Evolutionary conservation across 2,797 vertebrate species (phyloP), one percentile per base, ranked within the genome.

Genomic region (Sebastes oblongus): DNA sequence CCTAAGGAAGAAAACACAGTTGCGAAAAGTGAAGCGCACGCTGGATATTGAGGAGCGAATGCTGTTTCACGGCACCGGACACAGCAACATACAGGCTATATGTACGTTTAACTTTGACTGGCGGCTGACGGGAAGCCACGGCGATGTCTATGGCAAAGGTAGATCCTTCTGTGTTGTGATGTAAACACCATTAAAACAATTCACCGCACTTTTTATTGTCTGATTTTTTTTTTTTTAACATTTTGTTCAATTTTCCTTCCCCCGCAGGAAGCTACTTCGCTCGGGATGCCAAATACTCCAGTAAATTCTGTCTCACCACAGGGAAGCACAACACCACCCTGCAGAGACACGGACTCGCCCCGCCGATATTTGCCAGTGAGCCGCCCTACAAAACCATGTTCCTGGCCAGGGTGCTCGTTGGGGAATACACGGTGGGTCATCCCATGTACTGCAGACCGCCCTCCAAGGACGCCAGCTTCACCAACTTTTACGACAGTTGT

Each of bases 61-160:
- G 98, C 92, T 99, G 3, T 99, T 99, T 91, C 98, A 99, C 1
- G 98, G 98, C 32, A 99, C 98, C 52, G 97, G 97, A 90, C 96
- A 96, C 92, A 97, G 97, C 88, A 99, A 98, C 93, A 96, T 99
- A 73, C 97, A 97, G 93, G 97, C 98, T 75, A 99, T 99, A 91
- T 99, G 98, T 86, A 97, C 97, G 64, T 97, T 98, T 91, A 99
- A 99, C 91, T 99, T 99, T 91, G 98, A 99, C 90, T 99, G 98
- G 97, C 95, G 98, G 85, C 96, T 99, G 82, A 98, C 98, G 36
- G 98, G 98, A 60, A 97, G 97, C 87, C 97, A 99, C 59, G 98
- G 97, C 29, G 96, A 97, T 72, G 95, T 98, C 36, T 99, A 98
- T 89, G 98, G 98, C 86, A 99, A 99, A 98, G 98, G 98, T 98